phyloP scores from a whole-genome alignment of 2,113 vertebrate species.

The Spea multiplicata region DNA sequence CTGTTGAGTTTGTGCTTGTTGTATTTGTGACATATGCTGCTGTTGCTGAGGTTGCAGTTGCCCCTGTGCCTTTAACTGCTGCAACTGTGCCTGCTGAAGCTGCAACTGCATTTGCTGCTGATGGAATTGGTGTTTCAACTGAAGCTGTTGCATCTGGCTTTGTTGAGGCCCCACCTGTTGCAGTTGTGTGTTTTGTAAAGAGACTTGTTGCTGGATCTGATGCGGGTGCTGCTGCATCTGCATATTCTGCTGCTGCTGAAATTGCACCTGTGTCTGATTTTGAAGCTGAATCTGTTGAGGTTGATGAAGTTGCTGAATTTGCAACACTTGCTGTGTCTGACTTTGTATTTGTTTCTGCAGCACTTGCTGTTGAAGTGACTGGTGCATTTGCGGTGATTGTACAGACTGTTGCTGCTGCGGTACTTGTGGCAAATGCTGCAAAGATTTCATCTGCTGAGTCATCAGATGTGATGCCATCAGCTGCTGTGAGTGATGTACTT shows the following conservation, averaged over 20 bases:
- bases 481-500: conserved; percentile 8
- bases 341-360: neutral
- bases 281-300: conserved; percentile 45
- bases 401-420: conserved; percentile 35
- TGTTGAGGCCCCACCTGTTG: conserved; percentile 22
- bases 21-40: conserved; percentile 11
- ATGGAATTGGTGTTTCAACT: conserved; percentile 18
- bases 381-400: conserved; percentile 22
- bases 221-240: conserved; percentile 34
- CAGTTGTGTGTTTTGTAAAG: conserved; percentile 29
- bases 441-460: conserved; percentile 8
- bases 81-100: conserved; percentile 10
- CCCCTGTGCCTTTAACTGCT: neutral
- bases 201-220: neutral
- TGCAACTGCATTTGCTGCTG: conserved; percentile 32
- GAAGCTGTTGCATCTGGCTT: conserved; percentile 18
- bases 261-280: conserved; percentile 34
- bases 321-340: neutral
- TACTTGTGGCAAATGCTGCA: conserved; percentile 54
- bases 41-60: conserved; percentile 9
- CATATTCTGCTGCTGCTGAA: conserved; percentile 50
- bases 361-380: conserved; percentile 1
- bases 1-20: conserved; percentile 4
- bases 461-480: conserved; percentile 23
- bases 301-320: conserved; percentile 10